Evolutionary conservation across 1,140 invertebrate genomes (phyloP).

Genomic region (Eufriesea mexicana): DNA sequence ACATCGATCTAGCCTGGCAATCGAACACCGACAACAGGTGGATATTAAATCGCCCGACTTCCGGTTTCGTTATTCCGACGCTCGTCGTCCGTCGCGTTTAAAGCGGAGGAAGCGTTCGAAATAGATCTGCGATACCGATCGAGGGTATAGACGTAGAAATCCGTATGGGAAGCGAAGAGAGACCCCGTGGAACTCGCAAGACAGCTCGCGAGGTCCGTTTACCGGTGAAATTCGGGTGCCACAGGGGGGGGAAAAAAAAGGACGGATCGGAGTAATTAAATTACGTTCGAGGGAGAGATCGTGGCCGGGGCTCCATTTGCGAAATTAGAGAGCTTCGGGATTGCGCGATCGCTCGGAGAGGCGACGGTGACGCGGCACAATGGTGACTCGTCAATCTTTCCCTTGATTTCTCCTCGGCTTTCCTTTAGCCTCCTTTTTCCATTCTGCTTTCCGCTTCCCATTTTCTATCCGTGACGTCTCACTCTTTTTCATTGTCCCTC

Average conservation of each 20-base stretch:
- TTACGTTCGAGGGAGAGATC: conserved; percentile 43
- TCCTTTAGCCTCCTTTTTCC: neutral
- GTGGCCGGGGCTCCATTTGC: conserved; percentile 64
- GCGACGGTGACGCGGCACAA: conserved; percentile 57
- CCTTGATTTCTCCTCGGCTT: conserved; percentile 18
- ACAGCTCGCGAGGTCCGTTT: too few species aligned
- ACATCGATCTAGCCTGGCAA: conserved; percentile 36
- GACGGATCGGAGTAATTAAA: conserved; percentile 55
- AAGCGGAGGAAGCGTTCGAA: too few species aligned
- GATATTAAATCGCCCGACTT: conserved; percentile 54
- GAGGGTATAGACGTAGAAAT: too few species aligned
- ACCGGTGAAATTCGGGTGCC: neutral
- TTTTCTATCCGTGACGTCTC: conserved; percentile 20
- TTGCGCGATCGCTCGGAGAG: conserved; percentile 54
- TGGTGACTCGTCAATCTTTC: conserved; percentile 54
- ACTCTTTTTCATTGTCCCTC: neutral
- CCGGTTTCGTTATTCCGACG: conserved; percentile 25
- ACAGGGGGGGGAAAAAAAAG: neutral
- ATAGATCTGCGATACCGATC: too few species aligned
- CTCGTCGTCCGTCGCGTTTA: too few species aligned
- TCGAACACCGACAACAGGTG: conserved; percentile 58
- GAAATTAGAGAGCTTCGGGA: conserved; percentile 69
- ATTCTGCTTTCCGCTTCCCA: neutral
- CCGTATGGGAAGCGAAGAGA: too few species aligned
- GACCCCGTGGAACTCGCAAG: too few species aligned